Base-by-base conservation (phyloP, 2,797 vertebrate genomes). In the Varecia variegata region DNA sequence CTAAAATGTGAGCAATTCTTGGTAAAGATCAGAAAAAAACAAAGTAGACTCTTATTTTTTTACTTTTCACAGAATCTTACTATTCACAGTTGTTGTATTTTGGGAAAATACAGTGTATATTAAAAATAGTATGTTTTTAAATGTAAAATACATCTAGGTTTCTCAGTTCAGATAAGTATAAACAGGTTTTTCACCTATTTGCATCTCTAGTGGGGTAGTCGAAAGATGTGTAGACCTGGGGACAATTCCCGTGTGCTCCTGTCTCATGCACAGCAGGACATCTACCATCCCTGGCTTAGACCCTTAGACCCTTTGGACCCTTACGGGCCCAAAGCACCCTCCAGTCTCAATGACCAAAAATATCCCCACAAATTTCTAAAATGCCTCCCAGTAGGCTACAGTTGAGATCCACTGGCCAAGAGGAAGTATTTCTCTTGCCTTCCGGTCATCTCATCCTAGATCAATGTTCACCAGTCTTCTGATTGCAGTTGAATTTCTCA, bases 11-110 rank as follows among this genome's bases (percentile, higher is more conserved):
- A 90, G 60, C 70, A 88, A 76, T 90, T 93, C 23, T 80, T 94
- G 35, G 30, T 94, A 88, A 87, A 65, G 52, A 94, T 35, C 71
- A 47, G 86, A 94, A 84, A 13, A 93, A 93, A 96, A 67, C 56
- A 27, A 93, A 87, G 20, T 38, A 80, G 30, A 88, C 38, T 65
- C 25, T 88, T 83, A 62, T 50, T 68, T 77, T 65, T n/a, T 90
- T 71, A 79, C 30, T 71, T 82, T 92, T 87, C 68, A 83, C 18
- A 94, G 45, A 89, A 62, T 88, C 40, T 92, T 77, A 77, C 35
- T 85, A 58, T 88, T 91, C 35, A 90, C 9, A 90, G 35, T 67
- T 73, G 17, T 67, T 79, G 20, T 45, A 58, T 85, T 93, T 90
- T 35, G 82, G 47, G 62, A 94, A 97, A 95, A 94, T 73, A 80